phyloP scores from a whole-genome alignment of 2,888 invertebrate species.

The Argyresthia albistria region DNA sequence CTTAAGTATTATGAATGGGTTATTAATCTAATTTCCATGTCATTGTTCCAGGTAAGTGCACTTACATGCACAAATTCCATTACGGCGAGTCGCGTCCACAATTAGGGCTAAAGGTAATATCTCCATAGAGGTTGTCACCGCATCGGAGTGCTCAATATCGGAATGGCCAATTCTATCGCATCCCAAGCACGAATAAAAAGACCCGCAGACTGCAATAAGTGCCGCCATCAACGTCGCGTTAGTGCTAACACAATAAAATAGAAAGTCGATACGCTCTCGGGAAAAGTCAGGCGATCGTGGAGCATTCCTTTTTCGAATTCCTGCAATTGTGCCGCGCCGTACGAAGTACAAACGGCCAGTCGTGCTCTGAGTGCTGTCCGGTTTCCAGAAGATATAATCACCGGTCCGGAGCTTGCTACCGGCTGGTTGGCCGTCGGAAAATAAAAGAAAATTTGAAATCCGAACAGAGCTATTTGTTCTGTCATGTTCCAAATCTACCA shows the following conservation, averaged over 20 bases:
- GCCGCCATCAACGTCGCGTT: constrained; percentile 64
- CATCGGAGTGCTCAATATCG: constrained; percentile 42
- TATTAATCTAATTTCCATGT: not conserved
- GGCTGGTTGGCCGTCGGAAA: too few relatives aligned
- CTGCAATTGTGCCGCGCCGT: not conserved
- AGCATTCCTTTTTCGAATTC: constrained; percentile 3
- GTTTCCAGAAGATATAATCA: too few relatives aligned
- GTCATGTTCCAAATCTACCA: too few relatives aligned
- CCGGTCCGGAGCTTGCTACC: too few relatives aligned
- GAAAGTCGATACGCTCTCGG: constrained; percentile 47
- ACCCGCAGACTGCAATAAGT: constrained; percentile 55
- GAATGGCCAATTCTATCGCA: constrained; percentile 32
- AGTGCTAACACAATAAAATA: constrained; percentile 64
- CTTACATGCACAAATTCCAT: too few relatives aligned
- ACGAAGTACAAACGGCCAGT: too few relatives aligned
- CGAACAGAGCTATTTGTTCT: too few relatives aligned
- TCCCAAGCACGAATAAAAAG: constrained; percentile 40
- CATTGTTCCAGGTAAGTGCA: constrained; percentile 1
- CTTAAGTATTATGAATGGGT: too few relatives aligned
- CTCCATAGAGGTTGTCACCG: constrained; percentile 14
- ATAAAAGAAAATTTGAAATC: too few relatives aligned
- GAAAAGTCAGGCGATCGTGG: constrained; percentile 17
- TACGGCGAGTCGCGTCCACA: not conserved
- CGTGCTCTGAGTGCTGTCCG: too few relatives aligned
- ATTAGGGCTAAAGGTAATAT: not conserved